phyloP scores from a whole-genome alignment of 1,140 invertebrate species.

The Tetranychus cinnabarinus region DNA sequence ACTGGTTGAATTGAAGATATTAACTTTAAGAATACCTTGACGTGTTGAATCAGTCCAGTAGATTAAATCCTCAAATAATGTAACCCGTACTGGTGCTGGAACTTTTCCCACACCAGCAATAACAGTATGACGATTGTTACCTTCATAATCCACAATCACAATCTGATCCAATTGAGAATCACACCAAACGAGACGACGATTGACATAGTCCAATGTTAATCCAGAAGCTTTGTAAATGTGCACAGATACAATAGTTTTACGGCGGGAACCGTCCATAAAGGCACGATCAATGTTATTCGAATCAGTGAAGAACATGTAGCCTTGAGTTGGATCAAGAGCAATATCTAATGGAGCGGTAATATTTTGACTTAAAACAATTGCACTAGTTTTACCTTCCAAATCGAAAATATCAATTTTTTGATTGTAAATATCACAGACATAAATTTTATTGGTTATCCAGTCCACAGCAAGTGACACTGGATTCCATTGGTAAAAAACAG shows the following conservation, averaged over 20 bases:
- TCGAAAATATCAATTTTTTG: conserved; percentile 83
- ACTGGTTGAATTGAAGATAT: conserved; percentile 51
- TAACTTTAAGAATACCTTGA: conserved; percentile 70
- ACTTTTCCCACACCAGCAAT: conserved; percentile 41
- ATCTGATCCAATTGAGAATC: conserved; percentile 89
- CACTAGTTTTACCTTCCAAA: conserved; percentile 50
- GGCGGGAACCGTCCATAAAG: conserved; percentile 69
- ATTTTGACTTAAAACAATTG: conserved; percentile 72
- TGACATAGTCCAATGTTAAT: conserved; percentile 59
- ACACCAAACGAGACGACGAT: conserved; percentile 78
- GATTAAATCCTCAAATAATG: conserved; percentile 67
- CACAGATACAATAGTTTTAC: conserved; percentile 57
- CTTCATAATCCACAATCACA: conserved; percentile 86
- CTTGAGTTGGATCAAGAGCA: conserved; percentile 64
- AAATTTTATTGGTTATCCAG: conserved; percentile 86
- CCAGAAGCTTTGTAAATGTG: conserved; percentile 72
- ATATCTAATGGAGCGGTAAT: conserved; percentile 71
- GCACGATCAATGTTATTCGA: conserved; percentile 62
- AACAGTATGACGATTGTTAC: conserved; percentile 30
- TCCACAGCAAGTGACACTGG: conserved; percentile 80
- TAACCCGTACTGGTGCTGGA: conserved; percentile 55
- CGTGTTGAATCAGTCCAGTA: conserved; percentile 91
- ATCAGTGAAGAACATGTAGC: conserved; percentile 79
- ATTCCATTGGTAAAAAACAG: conserved; percentile 52
- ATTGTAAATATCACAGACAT: conserved; percentile 72